phyloP scores from a whole-genome alignment of 30 jellyfish, hydroid and myxozoan genomes.

The Chrysaora quinquecirrha region DNA sequence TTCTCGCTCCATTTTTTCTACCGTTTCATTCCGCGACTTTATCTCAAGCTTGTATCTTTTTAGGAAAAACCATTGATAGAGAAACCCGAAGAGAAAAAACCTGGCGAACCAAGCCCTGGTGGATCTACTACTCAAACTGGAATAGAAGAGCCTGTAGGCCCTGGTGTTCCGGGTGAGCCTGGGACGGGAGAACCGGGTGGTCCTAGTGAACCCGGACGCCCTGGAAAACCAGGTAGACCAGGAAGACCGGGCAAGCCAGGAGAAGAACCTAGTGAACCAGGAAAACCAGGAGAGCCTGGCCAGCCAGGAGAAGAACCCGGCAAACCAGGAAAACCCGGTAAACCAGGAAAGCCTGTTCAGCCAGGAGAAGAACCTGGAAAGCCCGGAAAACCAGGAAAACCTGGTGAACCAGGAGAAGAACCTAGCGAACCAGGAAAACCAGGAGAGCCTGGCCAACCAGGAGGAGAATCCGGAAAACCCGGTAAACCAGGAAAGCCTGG shows the following conservation, averaged over 20 bases:
- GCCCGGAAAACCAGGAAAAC: slow-evolving; percentile 13
- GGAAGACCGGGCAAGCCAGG: slow-evolving; percentile 5
- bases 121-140: too few relatives aligned
- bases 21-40: too few relatives aligned
- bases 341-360: background rate
- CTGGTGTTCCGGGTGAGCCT: background rate
- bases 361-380: slow-evolving; percentile 11
- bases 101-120: background rate
- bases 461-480: slow-evolving; percentile 2
- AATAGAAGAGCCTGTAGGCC: too few relatives aligned
- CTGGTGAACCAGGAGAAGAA: background rate
- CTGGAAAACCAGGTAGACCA: background rate
- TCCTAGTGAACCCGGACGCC: background rate
- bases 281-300: slow-evolving; percentile 1
- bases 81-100: slow-evolving; percentile 44
- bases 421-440: slow-evolving; percentile 1
- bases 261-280: background rate
- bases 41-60: background rate
- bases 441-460: slow-evolving; percentile 10
- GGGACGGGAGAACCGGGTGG: background rate
- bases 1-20: too few relatives aligned
- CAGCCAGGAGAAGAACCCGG: slow-evolving; percentile 24
- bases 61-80: slow-evolving; percentile 64
- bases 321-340: background rate
- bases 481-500: slow-evolving; percentile 19